Conservation (phyloP, 2,888 invertebrate species). For the Caenorhabditis plicata region DNA sequence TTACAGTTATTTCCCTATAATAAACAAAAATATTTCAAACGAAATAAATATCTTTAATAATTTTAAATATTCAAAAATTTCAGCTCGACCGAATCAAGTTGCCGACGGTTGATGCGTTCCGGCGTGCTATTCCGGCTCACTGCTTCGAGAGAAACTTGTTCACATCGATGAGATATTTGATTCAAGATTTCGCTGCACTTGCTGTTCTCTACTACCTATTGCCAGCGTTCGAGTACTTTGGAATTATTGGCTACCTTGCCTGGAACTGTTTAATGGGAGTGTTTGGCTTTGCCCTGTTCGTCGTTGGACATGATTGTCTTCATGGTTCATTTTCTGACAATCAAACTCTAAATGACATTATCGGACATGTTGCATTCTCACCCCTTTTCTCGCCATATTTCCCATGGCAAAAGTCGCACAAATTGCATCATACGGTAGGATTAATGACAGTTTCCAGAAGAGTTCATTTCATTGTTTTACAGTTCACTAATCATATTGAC, state of each 20-base stretch:
- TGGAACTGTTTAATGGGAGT: conserved; percentile 54
- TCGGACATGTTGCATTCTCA: conserved; percentile 49
- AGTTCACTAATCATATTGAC: conserved; percentile 39
- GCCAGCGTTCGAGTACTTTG: conserved; percentile 42
- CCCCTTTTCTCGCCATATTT: conserved; percentile 52
- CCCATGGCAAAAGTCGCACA: conserved; percentile 55
- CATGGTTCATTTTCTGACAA: conserved; percentile 52
- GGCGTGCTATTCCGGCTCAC: conserved; percentile 55
- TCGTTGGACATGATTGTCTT: conserved; percentile 55
- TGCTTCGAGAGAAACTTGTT: conserved; percentile 58
- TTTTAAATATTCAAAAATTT: conserved; percentile 3
- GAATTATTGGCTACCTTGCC: conserved; percentile 37
- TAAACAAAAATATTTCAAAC: too few species aligned
- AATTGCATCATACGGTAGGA: conserved; percentile 46
- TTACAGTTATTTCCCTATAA: too few species aligned
- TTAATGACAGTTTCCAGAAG: neutral
- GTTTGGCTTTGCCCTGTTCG: conserved; percentile 51
- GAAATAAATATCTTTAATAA: neutral
- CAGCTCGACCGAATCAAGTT: conserved; percentile 24
- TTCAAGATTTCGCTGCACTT: conserved; percentile 42
- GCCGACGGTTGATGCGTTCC: conserved; percentile 55
- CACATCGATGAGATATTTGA: conserved; percentile 51
- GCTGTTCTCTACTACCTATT: conserved; percentile 38
- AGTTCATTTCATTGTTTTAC: conserved; percentile 3
- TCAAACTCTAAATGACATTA: conserved; percentile 46